Percentiles rank a stretch among this genome's conserved stretches.
phyloP scores from a whole-genome alignment of 2,888 invertebrate genomes.

The Cerastoderma edule region DNA sequence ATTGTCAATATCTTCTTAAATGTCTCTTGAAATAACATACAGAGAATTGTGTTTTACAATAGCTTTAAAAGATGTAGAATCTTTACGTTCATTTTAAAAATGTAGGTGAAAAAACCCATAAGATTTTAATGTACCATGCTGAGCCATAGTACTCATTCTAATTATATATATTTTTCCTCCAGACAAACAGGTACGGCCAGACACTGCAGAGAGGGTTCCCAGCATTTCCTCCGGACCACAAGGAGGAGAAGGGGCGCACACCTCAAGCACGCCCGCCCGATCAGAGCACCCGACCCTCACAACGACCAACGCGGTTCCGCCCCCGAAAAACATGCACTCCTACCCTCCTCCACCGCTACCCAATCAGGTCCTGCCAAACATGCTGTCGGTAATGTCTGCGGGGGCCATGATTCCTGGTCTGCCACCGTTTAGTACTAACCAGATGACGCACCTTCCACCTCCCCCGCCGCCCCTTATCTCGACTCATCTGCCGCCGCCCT shows the following conservation, averaged over 20 bases:
- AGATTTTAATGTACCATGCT: too few species aligned
- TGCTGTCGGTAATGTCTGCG: slow-evolving; percentile 46
- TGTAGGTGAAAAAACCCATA: too few species aligned
- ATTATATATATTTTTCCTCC: slow-evolving; percentile 10
- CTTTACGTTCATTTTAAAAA: too few species aligned
- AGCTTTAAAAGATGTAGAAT: too few species aligned
- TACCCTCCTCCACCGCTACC: slow-evolving; percentile 57
- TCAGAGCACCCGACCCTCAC: slow-evolving; percentile 16
- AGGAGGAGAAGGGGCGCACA: slow-evolving; percentile 5
- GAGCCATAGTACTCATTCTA: too few species aligned
- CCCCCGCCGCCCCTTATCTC: slow-evolving; percentile 44
- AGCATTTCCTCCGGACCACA: slow-evolving; percentile 7
- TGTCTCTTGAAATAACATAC: too few species aligned
- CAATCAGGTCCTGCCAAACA: slow-evolving; percentile 61
- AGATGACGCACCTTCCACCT: slow-evolving; percentile 57
- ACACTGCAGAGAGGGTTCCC: slow-evolving; percentile 26
- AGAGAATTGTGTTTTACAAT: too few species aligned
- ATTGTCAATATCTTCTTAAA: too few species aligned
- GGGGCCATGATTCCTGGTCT: slow-evolving; percentile 39
- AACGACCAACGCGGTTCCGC: slow-evolving; percentile 47
- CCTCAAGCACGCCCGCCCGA: background rate
- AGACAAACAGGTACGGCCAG: slow-evolving; percentile 31
- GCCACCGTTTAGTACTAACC: slow-evolving; percentile 57
- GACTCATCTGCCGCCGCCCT: slow-evolving; percentile 43
- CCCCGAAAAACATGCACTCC: slow-evolving; percentile 49